A percentile compares a stretch with the other conserved stretches of the same genome.
These are phyloP conservation scores for Amblyjoppa fuscipennis DNA, from an alignment of 2,888 invertebrate genomes.

Conservation along the genomic window DNA sequence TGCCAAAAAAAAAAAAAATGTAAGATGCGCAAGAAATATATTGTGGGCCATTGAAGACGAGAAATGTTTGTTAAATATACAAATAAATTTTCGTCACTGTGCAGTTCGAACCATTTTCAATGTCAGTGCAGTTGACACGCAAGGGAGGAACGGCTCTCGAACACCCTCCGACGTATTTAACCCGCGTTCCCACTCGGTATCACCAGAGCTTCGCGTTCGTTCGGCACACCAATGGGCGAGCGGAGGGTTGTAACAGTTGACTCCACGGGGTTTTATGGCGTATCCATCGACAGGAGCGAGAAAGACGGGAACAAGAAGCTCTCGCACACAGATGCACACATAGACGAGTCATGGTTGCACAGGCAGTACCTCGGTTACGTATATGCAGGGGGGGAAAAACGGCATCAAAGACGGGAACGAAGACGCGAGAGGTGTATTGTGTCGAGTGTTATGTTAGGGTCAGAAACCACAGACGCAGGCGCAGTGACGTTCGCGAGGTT, in stretches of 20 bases:
- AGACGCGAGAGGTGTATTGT: constrained; percentile 62
- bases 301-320: constrained; percentile 68
- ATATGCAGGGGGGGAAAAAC: constrained; percentile 32
- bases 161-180: constrained; percentile 33
- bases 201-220: constrained; percentile 53
- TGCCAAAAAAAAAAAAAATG: no score
- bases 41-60: no score
- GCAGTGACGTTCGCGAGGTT: constrained; percentile 81
- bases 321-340: constrained; percentile 30
- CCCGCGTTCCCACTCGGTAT: constrained; percentile 61
- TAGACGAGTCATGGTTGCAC: constrained; percentile 13
- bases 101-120: constrained; percentile 37
- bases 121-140: constrained; percentile 24
- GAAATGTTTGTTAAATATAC: no score
- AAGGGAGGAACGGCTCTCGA: constrained; percentile 55
- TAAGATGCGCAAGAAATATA: no score
- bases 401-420: constrained; percentile 55
- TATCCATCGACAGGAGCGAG: constrained; percentile 78
- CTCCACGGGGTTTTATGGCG: constrained; percentile 76
- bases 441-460: constrained; percentile 73
- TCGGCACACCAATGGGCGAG: constrained; percentile 66
- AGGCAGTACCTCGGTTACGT: constrained; percentile 11
- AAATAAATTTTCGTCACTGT: no score
- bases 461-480: constrained; percentile 82
- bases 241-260: constrained; percentile 78